Base-by-base conservation (phyloP, 2,113 vertebrate species). In the Syngnathus typhle region DNA sequence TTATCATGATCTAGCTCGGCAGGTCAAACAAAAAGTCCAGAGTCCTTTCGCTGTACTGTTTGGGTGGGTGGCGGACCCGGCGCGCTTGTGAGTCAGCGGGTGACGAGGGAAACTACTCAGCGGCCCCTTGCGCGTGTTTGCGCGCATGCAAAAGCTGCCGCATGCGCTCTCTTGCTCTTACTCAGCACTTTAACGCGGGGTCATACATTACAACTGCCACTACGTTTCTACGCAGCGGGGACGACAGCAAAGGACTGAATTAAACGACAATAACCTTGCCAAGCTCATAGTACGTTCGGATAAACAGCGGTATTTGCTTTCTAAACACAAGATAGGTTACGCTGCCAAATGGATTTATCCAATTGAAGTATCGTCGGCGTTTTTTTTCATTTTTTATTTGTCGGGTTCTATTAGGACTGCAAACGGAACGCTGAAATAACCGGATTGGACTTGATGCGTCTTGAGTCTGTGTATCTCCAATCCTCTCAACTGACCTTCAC, bases 401-500 rank as follows among this genome's bases (percentile, higher is more conserved):
- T 80, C 82, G 85, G 49, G 82, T 86, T 86, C 56, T 74, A 84
- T 87, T 80, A 83, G 76, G 60, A 74, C 69, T 32, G 58, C 69
- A 74, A 81, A 80, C 74, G 75, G 8, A 10, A 0, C 19, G 49
- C 49, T 21, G n/a, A 8, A 39, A 36, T 60, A 36, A 60, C 59
- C 1, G 59, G 7, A 11, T 15, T 10, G 58, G 32, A 23, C 59
- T n/a, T 55, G 10, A 23, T 23, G 6, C 52, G 52, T 55, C 52
- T 55, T 55, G 52, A 55, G 52, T 55, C 11, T 27, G n/a, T 55
- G 10, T 55, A 55, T 85, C 79, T 79, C 73, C 62, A 76, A 81
- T 78, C 72, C 74, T 78, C 60, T 79, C 79, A 82, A 82, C 82
- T 87, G 85, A 88, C 88, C 86, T 88, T 88, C 85, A 86, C 78